Evolutionary conservation across 2,888 invertebrate species (phyloP), one percentile per base, ranked within the genome.

Genomic region (Dryococelus australis): DNA sequence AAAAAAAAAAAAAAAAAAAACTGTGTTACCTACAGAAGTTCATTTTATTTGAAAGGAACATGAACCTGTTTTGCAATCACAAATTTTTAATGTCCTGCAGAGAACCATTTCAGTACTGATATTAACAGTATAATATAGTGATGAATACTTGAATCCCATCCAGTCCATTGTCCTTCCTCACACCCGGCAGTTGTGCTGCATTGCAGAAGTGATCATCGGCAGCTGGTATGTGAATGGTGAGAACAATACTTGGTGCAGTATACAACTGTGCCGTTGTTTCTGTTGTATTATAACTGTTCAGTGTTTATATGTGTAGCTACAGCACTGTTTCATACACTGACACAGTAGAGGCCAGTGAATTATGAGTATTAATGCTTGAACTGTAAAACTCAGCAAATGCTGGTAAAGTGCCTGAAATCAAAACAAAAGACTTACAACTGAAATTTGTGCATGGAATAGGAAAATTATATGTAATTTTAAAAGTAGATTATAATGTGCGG

Each of bases 201-300:
- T n/a, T 65, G 24, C 65, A 65, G 65, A 65, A 65, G 65, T 20
- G 16, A 24, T 8, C 65, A 65, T 24, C 65, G 24, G n/a, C 65
- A 65, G 65, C 65, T 65, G 65, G 65, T 65, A 65, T 65, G 65
- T 65, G 65, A 65, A 65, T n/a, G 65, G 65, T 65, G 65, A 65
- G 65, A 65, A 20, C n/a, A 65, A 65, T 65, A 65, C n/a, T 65
- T 65, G 8, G 65, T 65, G 65, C 65, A 65, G 65, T 65, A 65
- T 8, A 24, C 24, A 24, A n/a, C 65, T 65, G 24, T 65, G 24
- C n/a, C 65, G 1, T 65, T 65, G 65, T n/a, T 65, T 51, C 8
- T 51, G 13, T 51, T 3, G 51, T 51, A 12, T 12, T 51, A 12
- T 51, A 51, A 51, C 51, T 51, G 51, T 51, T 51, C 65, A 65